A percentile compares a stretch with the other conserved stretches of the same genome.
These are phyloP conservation scores for Manacus vitellinus DNA, from an alignment of 2,113 vertebrate species.

Conservation along the genomic window DNA sequence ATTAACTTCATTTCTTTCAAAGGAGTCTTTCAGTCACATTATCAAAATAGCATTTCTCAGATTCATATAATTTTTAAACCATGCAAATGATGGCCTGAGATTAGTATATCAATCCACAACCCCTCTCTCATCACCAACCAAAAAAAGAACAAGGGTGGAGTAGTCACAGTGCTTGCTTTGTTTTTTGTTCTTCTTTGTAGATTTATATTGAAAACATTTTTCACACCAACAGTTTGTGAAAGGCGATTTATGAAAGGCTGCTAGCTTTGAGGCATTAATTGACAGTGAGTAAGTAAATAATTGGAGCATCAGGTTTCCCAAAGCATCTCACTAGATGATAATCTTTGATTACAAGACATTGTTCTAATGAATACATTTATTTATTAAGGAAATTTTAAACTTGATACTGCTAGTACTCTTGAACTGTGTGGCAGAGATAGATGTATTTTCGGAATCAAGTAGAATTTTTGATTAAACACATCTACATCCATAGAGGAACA, in stretches of 20 bases:
- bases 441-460: background rate
- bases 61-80: background rate
- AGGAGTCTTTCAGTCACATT: background rate
- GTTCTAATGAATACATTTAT: background rate
- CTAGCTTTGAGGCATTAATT: background rate
- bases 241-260: background rate
- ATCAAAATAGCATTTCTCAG: background rate
- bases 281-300: background rate
- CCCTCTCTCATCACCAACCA: background rate
- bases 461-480: background rate
- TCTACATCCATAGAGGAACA: background rate
- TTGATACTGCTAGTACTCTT: background rate
- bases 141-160: background rate
- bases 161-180: background rate
- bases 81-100: background rate
- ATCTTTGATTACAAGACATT: background rate
- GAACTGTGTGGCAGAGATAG: background rate
- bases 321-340: background rate
- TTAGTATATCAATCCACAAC: background rate
- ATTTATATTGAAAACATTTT: background rate
- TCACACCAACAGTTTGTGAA: background rate
- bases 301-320: accelerated
- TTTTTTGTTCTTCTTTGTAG: background rate
- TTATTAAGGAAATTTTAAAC: background rate
- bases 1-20: background rate